Base-by-base conservation (phyloP, 2,888 invertebrate species). In the Cremastobaeus sp. region DNA sequence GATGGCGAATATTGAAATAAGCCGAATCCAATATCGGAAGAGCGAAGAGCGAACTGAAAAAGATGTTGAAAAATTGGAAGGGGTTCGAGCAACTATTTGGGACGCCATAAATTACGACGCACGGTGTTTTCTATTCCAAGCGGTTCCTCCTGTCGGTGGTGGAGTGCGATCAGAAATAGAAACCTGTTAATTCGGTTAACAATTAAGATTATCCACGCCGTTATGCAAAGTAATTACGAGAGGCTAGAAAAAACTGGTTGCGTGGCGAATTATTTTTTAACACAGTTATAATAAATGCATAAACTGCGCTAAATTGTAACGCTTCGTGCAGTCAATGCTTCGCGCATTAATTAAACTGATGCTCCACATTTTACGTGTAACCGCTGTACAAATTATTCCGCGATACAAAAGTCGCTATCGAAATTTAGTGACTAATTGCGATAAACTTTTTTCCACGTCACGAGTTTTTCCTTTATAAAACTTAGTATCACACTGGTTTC, bases 1-100 rank as follows among this genome's bases (percentile, higher is more conserved):
- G 55, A 4, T n/a, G 9, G 2, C 15, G 55, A 6, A 30, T 43
- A 43, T 57, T 37, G 55, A 28, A 30, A 28, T 39, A 30, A 17
- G 37, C 50, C 37, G 34, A 3, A 2, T 20, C 17, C 48, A 8
- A 34, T 50, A 34, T 50, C 34, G 32, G 20, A 20, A n/a, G n/a
- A n/a, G n/a, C n/a, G n/a, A n/a, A n/a, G n/a, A n/a, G n/a, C n/a
- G n/a, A n/a, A n/a, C n/a, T n/a, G n/a, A n/a, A n/a, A n/a, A n/a
- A n/a, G n/a, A n/a, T n/a, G n/a, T n/a, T n/a, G n/a, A n/a, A n/a
- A n/a, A n/a, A n/a, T n/a, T n/a, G n/a, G n/a, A n/a, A n/a, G n/a
- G n/a, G n/a, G n/a, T n/a, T n/a, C n/a, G n/a, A n/a, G n/a, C n/a
- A n/a, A n/a, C n/a, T n/a, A n/a, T n/a, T n/a, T n/a, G n/a, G n/a